These are phyloP conservation scores for Genyomyrus donnyi DNA, from an alignment of 2,113 vertebrate species.

Conservation along the genomic window DNA sequence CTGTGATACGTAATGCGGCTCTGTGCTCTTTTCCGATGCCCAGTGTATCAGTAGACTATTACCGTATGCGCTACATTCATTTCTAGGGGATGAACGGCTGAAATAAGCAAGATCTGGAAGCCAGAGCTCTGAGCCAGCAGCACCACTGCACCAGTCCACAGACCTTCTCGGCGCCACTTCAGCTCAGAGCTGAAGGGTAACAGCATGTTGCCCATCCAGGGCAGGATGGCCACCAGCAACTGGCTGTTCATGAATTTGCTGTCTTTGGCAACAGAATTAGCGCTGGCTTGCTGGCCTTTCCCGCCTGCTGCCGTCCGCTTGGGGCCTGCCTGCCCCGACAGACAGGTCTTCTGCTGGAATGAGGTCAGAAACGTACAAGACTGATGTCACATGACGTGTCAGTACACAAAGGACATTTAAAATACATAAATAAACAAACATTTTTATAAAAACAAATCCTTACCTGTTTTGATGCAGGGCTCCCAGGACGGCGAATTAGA, in stretches of 20 bases:
- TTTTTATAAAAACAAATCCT: background rate
- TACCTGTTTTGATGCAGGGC: constrained; percentile 17
- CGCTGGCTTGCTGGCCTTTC: background rate
- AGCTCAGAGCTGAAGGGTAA: constrained; percentile 31
- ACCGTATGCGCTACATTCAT: background rate
- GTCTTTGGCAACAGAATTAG: background rate
- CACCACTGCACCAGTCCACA: background rate
- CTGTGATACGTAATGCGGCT: background rate
- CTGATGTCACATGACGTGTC: background rate
- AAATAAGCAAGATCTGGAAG: background rate
- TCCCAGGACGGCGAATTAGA: constrained; percentile 30
- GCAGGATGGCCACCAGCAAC: constrained; percentile 64
- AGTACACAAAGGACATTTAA: background rate
- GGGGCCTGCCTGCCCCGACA: background rate
- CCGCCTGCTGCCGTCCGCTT: background rate
- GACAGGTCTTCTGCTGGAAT: background rate
- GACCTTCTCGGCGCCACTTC: constrained; percentile 48
- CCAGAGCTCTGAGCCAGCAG: background rate
- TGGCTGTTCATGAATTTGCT: constrained; percentile 33
- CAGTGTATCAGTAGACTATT: background rate
- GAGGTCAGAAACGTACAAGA: background rate
- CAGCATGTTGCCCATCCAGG: constrained; percentile 74
- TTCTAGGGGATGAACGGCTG: background rate
- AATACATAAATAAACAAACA: background rate
- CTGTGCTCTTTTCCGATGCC: background rate